phyloP scores from a whole-genome alignment of 2,888 invertebrate species.

The Luperina nickerlii region DNA sequence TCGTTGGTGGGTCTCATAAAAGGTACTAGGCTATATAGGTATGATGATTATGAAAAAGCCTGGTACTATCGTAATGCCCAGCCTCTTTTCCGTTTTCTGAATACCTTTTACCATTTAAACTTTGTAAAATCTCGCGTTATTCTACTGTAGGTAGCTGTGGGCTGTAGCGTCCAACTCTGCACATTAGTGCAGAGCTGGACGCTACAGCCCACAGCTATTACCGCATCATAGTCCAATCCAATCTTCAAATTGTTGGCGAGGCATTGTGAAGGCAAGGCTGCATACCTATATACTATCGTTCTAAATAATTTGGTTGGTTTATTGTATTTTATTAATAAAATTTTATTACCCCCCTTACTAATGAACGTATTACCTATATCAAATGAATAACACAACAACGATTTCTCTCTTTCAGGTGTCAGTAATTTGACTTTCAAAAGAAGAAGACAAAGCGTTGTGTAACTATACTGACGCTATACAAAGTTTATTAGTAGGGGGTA shows the following conservation, averaged over 20 bases:
- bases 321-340: too few species aligned
- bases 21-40: not conserved
- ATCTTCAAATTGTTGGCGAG: not conserved
- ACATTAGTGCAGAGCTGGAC: too few species aligned
- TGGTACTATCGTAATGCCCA: not conserved
- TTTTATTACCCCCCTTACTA: too few species aligned
- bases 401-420: too few species aligned
- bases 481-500: too few species aligned
- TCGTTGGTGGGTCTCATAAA: not conserved
- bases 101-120: not conserved
- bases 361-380: too few species aligned
- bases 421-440: too few species aligned
- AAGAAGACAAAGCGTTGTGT: too few species aligned
- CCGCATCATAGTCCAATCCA: not conserved
- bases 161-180: not conserved
- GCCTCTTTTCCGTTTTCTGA: not conserved
- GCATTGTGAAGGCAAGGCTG: not conserved
- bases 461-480: too few species aligned
- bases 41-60: too few species aligned
- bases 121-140: not conserved
- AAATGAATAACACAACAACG: too few species aligned
- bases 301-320: not conserved
- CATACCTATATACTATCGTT: not conserved
- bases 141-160: not conserved
- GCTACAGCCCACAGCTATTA: too few species aligned